These are phyloP conservation scores for Caenorhabditis parvicauda DNA, from an alignment of 2,888 invertebrate species.

Conservation along the genomic window DNA sequence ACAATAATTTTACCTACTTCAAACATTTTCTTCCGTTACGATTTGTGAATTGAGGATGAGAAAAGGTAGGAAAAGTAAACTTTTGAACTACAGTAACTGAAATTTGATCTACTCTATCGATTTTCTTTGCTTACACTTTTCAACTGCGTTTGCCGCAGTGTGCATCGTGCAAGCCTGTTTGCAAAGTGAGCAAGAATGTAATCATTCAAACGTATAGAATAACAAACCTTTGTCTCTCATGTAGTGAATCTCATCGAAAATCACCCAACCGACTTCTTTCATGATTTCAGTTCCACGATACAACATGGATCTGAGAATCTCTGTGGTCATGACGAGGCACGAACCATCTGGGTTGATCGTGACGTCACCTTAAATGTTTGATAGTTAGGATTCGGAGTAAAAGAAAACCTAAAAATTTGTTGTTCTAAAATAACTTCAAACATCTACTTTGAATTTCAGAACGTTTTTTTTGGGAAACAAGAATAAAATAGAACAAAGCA, in stretches of 20 bases:
- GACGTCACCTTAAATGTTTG: conserved; percentile 81
- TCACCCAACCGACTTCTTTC: conserved; percentile 98
- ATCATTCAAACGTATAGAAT: not conserved
- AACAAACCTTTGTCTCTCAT: conserved; percentile 84
- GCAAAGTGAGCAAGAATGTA: not conserved
- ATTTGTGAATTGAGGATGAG: too few species aligned
- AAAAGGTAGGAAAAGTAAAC: too few species aligned
- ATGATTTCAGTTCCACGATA: conserved; percentile 97
- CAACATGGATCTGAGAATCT: conserved; percentile 97
- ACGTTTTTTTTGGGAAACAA: too few species aligned
- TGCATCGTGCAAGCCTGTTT: too few species aligned
- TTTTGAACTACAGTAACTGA: too few species aligned
- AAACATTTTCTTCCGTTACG: too few species aligned
- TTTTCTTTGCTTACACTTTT: too few species aligned
- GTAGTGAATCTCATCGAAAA: conserved; percentile 99
- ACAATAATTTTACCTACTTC: too few species aligned
- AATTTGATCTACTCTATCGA: too few species aligned
- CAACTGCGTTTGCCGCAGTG: too few species aligned
- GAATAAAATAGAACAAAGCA: not conserved
- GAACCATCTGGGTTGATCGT: conserved; percentile 97
- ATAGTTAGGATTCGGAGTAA: too few species aligned
- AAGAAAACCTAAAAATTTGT: too few species aligned
- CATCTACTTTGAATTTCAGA: not conserved
- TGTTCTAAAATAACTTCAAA: not conserved
- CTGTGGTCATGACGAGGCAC: conserved; percentile 99